These are phyloP conservation scores for Drosophila murphyi DNA, from an alignment of 1,140 invertebrate species.

Conservation along the genomic window DNA sequence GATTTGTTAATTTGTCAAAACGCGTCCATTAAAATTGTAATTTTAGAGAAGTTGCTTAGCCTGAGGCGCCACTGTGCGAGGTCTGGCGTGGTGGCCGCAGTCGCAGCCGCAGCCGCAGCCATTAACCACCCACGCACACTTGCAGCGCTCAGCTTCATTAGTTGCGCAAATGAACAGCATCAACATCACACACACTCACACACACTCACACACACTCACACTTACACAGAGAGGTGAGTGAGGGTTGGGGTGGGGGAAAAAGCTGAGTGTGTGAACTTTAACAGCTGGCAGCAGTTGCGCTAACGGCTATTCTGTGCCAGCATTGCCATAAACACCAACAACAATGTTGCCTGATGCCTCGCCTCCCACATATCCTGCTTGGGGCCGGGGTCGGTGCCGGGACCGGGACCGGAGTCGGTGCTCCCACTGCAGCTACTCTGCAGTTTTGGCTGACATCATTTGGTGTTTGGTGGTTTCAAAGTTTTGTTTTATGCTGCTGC, in stretches of 20 bases:
- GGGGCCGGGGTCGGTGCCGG: no score
- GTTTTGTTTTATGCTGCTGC: slow-evolving; percentile 65
- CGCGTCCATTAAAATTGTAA: no score
- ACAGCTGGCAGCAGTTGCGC: slow-evolving; percentile 58
- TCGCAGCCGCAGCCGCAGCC: slow-evolving; percentile 44
- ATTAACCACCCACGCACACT: slow-evolving; percentile 77
- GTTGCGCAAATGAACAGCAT: slow-evolving; percentile 73
- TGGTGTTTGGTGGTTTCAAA: slow-evolving; percentile 74
- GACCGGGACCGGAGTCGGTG: not conserved
- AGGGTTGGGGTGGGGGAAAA: not conserved
- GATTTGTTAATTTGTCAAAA: no score
- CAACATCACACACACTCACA: slow-evolving; percentile 8
- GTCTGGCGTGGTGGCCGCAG: slow-evolving; percentile 36
- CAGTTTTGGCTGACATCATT: slow-evolving; percentile 66
- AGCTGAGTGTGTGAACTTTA: slow-evolving; percentile 65
- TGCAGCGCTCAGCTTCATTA: slow-evolving; percentile 73
- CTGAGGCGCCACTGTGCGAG: not conserved
- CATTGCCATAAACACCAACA: slow-evolving; percentile 37
- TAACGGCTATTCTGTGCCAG: slow-evolving; percentile 36
- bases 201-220: slow-evolving; percentile 9
- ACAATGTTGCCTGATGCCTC: slow-evolving; percentile 37
- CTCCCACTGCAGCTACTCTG: not conserved
- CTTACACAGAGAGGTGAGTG: not conserved
- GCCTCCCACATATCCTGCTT: slow-evolving; percentile 5
- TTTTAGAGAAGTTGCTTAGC: no score